Evolutionary conservation across 2,113 vertebrate genomes (phyloP), one percentile per base, ranked within the genome.

Genomic region (Aegotheles bennettii): DNA sequence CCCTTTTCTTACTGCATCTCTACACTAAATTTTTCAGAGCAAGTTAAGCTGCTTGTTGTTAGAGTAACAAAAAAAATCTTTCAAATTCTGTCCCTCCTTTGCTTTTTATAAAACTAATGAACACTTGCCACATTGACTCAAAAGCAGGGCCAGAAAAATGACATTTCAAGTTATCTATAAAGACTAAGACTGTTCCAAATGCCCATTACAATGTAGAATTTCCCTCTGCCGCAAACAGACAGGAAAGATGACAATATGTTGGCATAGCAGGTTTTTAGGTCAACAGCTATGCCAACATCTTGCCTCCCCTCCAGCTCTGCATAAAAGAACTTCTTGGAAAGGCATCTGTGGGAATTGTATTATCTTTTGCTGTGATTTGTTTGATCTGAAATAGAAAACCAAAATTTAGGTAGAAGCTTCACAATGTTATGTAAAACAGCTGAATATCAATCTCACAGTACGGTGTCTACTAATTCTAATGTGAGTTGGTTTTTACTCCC

Each of bases 201-300:
- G 24, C 48, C 45, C 38, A 13, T 85, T 57, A 36, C 23, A 65
- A 50, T 15, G 42, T 9, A 23, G 65, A 84, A 76, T 45, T 76
- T 85, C 56, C 48, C 59, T 81, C 70, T 82, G 98, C 60, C 6
- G 98, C 97, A 87, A 91, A 88, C 86, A 97, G 98, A 98, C 96
- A 98, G 93, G 98, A 98, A 97, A 97, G 98, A 97, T 98, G 98
- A 97, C 98, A 98, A 98, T 97, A 98, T 97, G 95, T 97, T 97
- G 97, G 98, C 98, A 98, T 98, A 98, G 98, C 98, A 98, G 98
- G 97, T 97, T 98, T 96, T 91, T 76, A 97, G 91, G 59, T 97
- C 95, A 97, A 98, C 98, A 98, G 98, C 98, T 98, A 98, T 98
- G 98, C 98, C 98, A 98, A 98, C 97, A 98, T 98, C 98, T 98